Conservation (phyloP, 2,888 invertebrate genomes). For the Lobophora halterata region DNA sequence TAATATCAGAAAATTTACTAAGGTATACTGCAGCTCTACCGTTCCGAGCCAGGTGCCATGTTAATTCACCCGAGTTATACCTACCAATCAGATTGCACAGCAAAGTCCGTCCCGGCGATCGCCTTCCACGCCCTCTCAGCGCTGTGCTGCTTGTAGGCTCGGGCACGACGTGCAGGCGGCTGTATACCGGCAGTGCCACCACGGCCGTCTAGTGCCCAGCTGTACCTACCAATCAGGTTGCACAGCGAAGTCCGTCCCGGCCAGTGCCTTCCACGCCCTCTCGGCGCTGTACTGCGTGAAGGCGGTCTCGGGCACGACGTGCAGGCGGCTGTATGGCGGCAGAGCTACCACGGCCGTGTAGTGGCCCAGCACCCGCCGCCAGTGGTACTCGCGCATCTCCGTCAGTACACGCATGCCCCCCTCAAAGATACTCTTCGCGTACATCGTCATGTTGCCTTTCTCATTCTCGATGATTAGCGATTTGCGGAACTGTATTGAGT, state of each 20-base stretch:
- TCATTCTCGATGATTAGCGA: slow-evolving; percentile 50
- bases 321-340: slow-evolving; percentile 52
- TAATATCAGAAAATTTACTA: too few species aligned
- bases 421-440: slow-evolving; percentile 60
- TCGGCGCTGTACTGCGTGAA: slow-evolving; percentile 60
- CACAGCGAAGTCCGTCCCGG: slow-evolving; percentile 57
- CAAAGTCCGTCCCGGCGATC: too few species aligned
- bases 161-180: too few species aligned
- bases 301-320: slow-evolving; percentile 45
- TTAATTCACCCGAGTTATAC: too few species aligned
- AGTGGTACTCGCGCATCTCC: slow-evolving; percentile 61
- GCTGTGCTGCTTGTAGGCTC: too few species aligned
- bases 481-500: slow-evolving; percentile 64
- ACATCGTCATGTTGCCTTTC: slow-evolving; percentile 51
- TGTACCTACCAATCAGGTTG: slow-evolving; percentile 69
- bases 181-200: too few species aligned
- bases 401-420: slow-evolving; percentile 57
- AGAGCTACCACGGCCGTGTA: slow-evolving; percentile 65
- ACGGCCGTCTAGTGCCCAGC: too few species aligned
- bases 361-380: slow-evolving; percentile 63
- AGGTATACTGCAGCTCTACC: too few species aligned
- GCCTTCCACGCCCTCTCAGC: too few species aligned
- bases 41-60: too few species aligned
- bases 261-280: slow-evolving; percentile 51
- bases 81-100: too few species aligned